Evolutionary conservation across 2,113 vertebrate genomes (phyloP).

Genomic region (Hippolais icterina): DNA sequence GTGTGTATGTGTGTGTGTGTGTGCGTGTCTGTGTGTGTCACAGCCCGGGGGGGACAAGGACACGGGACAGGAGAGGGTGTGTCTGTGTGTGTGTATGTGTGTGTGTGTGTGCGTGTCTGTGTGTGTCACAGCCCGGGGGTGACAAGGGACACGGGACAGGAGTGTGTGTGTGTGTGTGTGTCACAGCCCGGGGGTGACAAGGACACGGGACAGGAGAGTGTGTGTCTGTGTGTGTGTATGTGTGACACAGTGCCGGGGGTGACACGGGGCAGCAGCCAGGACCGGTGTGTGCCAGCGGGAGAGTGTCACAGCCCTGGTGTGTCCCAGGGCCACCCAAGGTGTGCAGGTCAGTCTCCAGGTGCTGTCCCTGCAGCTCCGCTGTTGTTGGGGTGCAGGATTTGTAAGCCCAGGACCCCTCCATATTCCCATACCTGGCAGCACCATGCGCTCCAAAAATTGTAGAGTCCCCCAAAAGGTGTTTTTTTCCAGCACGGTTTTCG

Average conservation of each 20-base stretch:
- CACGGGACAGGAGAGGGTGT: not conserved
- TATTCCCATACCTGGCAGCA: accelerated
- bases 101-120: not conserved
- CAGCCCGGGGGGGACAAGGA: too few species aligned
- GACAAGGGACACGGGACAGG: too few species aligned
- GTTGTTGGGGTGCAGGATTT: not conserved
- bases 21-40: too few species aligned
- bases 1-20: too few species aligned
- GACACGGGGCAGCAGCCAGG: not conserved
- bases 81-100: not conserved
- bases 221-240: not conserved
- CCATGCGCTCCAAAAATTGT: accelerated
- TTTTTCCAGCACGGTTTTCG: not conserved
- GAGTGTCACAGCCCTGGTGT: not conserved
- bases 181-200: too few species aligned
- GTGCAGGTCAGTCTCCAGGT: not conserved
- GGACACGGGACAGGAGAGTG: not conserved
- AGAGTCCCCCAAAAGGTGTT: accelerated
- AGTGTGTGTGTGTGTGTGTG: not conserved
- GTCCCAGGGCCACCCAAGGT: not conserved
- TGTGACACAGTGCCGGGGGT: not conserved
- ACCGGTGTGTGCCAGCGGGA: not conserved
- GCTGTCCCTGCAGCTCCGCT: not conserved
- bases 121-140: too few species aligned
- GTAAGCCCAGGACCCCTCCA: not conserved